Conservation (phyloP, 2,888 invertebrate genomes). For the Hypselothyrea guttata region DNA sequence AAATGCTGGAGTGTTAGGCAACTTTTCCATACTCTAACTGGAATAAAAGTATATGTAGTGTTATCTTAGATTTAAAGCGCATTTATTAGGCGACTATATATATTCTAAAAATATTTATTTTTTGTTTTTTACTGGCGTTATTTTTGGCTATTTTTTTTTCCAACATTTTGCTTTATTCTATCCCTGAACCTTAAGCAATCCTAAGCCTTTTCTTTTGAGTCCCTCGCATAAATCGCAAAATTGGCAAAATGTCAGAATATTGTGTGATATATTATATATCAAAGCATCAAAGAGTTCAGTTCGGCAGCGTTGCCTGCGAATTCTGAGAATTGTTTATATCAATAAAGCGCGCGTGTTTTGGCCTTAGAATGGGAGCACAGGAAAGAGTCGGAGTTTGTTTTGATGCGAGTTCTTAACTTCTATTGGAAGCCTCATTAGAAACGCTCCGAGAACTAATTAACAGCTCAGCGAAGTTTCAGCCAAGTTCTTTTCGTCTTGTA, state of each 20-base stretch:
- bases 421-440: conserved; percentile 46
- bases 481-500: conserved; percentile 27
- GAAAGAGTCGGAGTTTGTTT: conserved; percentile 31
- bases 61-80: too few species aligned
- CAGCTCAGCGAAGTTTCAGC: conserved; percentile 54
- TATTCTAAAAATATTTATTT: too few species aligned
- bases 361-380: not conserved
- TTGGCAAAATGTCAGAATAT: conserved; percentile 38
- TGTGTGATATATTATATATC: conserved; percentile 37
- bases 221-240: conserved; percentile 70
- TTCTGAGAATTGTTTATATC: conserved; percentile 64
- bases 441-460: conserved; percentile 66
- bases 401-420: conserved; percentile 54
- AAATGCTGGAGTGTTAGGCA: not conserved
- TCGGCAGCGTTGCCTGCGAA: conserved; percentile 27
- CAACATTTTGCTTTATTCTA: too few species aligned
- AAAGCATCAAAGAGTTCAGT: conserved; percentile 31
- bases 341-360: too few species aligned
- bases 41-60: too few species aligned
- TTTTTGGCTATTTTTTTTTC: too few species aligned
- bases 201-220: conserved; percentile 25
- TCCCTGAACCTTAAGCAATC: not conserved
- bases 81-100: too few species aligned
- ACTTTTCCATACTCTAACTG: too few species aligned
- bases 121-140: too few species aligned